These are phyloP conservation scores for Hydrotaea diabolus DNA, from an alignment of 2,888 invertebrate genomes.

Conservation along the genomic window DNA sequence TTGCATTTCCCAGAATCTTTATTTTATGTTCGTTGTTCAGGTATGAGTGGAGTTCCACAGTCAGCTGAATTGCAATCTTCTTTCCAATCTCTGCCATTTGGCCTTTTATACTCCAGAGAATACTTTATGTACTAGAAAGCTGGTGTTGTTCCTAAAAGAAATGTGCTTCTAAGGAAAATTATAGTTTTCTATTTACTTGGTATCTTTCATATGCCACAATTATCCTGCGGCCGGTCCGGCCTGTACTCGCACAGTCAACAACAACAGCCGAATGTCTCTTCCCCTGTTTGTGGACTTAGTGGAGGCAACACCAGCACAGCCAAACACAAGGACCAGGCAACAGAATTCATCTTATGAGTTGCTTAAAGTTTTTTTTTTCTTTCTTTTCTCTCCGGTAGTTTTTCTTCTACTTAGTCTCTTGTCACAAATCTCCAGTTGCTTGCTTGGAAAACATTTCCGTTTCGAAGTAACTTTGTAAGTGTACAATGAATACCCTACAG, in stretches of 20 bases:
- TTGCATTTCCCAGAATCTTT: conserved; percentile 27
- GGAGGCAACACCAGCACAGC: not conserved
- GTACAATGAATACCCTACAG: not conserved
- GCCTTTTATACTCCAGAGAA: not conserved
- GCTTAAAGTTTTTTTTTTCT: conserved; percentile 1
- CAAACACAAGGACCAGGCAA: not conserved
- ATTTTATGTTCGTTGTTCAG: not conserved
- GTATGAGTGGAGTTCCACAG: too few species aligned
- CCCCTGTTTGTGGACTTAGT: not conserved
- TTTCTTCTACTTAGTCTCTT: conserved; percentile 8
- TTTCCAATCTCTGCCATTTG: not conserved
- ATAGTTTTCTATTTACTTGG: conserved; percentile 37
- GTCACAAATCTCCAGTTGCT: conserved; percentile 36
- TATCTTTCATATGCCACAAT: conserved; percentile 22
- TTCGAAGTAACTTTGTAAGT: not conserved
- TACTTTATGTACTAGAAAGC: not conserved
- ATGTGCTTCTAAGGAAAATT: conserved; percentile 17
- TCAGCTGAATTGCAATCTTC: not conserved
- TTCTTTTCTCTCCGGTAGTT: too few species aligned
- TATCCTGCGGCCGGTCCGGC: conserved; percentile 23
- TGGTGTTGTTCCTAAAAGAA: conserved; percentile 21
- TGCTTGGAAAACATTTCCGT: conserved; percentile 3
- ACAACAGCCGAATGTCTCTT: not conserved
- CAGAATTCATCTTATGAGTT: conserved; percentile 22
- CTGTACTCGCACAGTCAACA: conserved; percentile 1